These are phyloP conservation scores for Drosophila mayri DNA, from an alignment of 1,140 invertebrate genomes.

Conservation along the genomic window DNA sequence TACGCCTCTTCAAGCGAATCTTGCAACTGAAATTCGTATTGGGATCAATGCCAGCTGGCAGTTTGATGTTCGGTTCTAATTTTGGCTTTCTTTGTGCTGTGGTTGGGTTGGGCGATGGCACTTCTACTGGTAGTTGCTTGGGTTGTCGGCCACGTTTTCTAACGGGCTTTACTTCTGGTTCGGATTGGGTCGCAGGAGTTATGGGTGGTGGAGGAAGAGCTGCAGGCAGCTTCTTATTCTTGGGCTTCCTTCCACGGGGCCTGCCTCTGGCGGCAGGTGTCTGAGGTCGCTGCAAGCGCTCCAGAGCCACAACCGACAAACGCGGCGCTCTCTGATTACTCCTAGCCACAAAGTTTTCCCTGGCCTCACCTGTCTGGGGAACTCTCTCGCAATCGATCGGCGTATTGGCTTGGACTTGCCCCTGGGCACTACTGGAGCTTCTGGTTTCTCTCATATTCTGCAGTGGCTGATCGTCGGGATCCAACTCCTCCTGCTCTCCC, in stretches of 20 bases:
- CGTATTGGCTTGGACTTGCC: constrained; percentile 34
- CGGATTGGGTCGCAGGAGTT: background rate
- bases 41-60: constrained; percentile 77
- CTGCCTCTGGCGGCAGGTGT: constrained; percentile 62
- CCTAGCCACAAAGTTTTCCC: constrained; percentile 87
- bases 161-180: constrained; percentile 31
- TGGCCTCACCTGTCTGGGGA: constrained; percentile 88
- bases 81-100: constrained; percentile 54
- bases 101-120: background rate
- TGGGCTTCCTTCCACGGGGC: constrained; percentile 46
- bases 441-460: constrained; percentile 54
- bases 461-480: constrained; percentile 31
- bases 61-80: constrained; percentile 79
- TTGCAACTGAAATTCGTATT: constrained; percentile 81
- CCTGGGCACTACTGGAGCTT: constrained; percentile 54
- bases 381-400: constrained; percentile 87
- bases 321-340: constrained; percentile 85
- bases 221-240: constrained; percentile 25
- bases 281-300: constrained; percentile 86
- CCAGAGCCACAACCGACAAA: constrained; percentile 87
- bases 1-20: constrained; percentile 75
- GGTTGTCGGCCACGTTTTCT: constrained; percentile 66
- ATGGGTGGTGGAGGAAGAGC: background rate
- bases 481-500: background rate
- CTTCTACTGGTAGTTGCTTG: constrained; percentile 32